Percentiles rank a stretch among this genome's conserved stretches.
phyloP scores from a whole-genome alignment of 2,113 vertebrate species.

The Heptranchias perlo region DNA sequence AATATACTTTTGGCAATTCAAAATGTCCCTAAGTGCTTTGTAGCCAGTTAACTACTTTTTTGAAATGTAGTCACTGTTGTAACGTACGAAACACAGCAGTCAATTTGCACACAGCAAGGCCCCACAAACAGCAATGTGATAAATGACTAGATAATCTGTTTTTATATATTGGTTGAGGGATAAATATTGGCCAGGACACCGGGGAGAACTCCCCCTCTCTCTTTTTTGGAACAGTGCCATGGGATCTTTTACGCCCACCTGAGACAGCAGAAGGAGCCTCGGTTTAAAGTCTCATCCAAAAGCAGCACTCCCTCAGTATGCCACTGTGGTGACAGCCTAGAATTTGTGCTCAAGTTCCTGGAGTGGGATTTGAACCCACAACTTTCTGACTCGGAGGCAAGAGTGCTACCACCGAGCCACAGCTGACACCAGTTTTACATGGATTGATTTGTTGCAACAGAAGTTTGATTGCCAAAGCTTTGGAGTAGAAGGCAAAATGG shows the following conservation, averaged over 20 bases:
- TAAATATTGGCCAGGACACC: background rate
- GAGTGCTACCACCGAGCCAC: too few species aligned
- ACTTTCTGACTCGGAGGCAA: too few species aligned
- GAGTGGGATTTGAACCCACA: too few species aligned
- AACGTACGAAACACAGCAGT: too few species aligned
- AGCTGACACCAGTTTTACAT: too few species aligned
- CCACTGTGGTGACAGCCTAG: too few species aligned
- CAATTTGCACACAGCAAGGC: too few species aligned
- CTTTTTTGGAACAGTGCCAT: background rate
- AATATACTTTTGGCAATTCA: background rate
- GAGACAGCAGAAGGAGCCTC: background rate
- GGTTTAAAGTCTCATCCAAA: too few species aligned
- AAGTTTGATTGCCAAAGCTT: background rate
- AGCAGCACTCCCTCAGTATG: too few species aligned
- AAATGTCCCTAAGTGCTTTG: background rate
- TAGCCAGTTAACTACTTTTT: background rate
- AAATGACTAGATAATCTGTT: background rate
- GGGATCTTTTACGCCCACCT: background rate
- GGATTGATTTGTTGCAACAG: too few species aligned
- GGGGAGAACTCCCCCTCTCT: background rate
- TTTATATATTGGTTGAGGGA: background rate
- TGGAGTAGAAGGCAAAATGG: background rate
- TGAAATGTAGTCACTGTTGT: too few species aligned
- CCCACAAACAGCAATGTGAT: background rate
- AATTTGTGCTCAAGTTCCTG: too few species aligned